These are phyloP conservation scores for Sylvietta virens DNA, from an alignment of 2,113 vertebrate genomes.

Conservation along the genomic window DNA sequence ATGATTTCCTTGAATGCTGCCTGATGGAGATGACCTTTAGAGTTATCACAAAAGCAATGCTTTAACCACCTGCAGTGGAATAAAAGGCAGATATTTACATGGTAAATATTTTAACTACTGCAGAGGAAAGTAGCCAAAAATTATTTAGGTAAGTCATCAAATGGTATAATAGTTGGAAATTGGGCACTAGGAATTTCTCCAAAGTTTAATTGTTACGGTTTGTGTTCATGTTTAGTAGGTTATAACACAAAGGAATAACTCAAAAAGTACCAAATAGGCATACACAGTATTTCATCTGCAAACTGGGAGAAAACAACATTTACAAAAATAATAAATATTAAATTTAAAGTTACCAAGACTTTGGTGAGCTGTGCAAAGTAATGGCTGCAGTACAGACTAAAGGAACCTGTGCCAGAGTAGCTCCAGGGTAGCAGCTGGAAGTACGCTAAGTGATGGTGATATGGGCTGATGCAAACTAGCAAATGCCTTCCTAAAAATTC, in stretches of 20 bases:
- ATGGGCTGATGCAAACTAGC: background rate
- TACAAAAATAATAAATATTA: background rate
- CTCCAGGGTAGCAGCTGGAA: background rate
- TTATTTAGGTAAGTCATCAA: background rate
- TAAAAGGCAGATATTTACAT: background rate
- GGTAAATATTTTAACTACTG: background rate
- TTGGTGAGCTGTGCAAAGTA: background rate
- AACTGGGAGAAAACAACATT: background rate
- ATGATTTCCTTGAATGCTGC: background rate
- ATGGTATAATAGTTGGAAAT: background rate
- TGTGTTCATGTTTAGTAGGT: background rate
- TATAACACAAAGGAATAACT: background rate
- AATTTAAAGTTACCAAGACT: background rate
- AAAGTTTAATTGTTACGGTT: background rate
- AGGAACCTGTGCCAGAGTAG: background rate
- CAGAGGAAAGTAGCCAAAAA: background rate
- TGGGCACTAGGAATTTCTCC: background rate
- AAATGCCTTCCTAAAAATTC: background rate
- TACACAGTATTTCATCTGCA: background rate
- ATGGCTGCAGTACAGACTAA: background rate
- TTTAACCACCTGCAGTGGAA: slow-evolving; percentile 2
- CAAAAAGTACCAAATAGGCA: background rate
- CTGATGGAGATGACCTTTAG: slow-evolving; percentile 7
- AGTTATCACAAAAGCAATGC: background rate
- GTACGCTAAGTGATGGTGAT: background rate